These are phyloP conservation scores for Piscicola geometra DNA, from an alignment of 2,888 invertebrate species.

Conservation along the genomic window DNA sequence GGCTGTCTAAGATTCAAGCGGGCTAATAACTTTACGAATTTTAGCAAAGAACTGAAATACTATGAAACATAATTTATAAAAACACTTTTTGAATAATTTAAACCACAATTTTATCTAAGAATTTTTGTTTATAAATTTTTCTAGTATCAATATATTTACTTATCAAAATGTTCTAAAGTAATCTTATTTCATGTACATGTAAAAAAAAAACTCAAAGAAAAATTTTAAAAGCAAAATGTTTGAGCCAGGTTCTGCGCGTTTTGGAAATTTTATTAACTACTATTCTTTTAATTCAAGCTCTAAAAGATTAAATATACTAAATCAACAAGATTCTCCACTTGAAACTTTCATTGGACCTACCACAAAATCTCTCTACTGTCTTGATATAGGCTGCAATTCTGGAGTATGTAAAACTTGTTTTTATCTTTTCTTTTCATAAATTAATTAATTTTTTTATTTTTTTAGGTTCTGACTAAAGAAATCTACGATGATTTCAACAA, in stretches of 20 bases:
- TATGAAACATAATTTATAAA: background rate
- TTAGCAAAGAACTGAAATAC: background rate
- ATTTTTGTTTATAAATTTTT: too few relatives aligned
- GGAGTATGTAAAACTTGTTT: constrained; percentile 60
- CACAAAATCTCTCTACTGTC: constrained; percentile 40
- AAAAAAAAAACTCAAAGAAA: too few relatives aligned
- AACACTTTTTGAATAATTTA: background rate
- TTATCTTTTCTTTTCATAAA: too few relatives aligned
- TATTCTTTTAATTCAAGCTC: constrained; percentile 73
- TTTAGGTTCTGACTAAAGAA: constrained; percentile 65
- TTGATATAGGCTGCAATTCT: constrained; percentile 75
- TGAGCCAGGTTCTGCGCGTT: constrained; percentile 69
- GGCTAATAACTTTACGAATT: background rate
- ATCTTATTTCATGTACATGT: too few relatives aligned
- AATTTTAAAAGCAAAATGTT: too few relatives aligned
- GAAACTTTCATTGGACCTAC: background rate
- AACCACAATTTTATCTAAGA: background rate
- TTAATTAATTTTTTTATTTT: constrained; percentile 42
- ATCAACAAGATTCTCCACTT: constrained; percentile 47
- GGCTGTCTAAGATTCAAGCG: background rate
- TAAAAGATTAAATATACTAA: constrained; percentile 66
- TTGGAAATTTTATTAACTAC: constrained; percentile 82
- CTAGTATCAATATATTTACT: too few relatives aligned
- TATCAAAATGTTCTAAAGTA: too few relatives aligned
- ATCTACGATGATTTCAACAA: constrained; percentile 57